Conservation (phyloP, 2,113 vertebrate genomes). For the Daboia siamensis region DNA sequence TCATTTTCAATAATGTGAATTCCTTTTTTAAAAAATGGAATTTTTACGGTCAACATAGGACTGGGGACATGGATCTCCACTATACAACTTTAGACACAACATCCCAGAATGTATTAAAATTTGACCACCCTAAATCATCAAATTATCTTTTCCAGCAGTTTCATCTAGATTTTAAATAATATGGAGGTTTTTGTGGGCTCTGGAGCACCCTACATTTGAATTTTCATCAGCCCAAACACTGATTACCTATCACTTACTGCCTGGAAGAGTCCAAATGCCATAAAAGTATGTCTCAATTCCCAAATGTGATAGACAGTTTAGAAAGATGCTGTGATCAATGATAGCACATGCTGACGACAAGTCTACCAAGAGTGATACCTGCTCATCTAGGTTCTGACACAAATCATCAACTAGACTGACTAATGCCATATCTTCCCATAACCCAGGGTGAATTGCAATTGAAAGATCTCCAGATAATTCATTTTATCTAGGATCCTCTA, state of each 20-base stretch:
- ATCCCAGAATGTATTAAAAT: not conserved
- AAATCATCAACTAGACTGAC: not conserved
- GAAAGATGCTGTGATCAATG: not conserved
- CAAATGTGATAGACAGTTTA: not conserved
- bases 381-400: not conserved
- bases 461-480: not conserved
- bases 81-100: not conserved
- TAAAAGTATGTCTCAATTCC: not conserved
- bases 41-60: not conserved
- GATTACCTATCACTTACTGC: not conserved
- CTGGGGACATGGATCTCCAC: not conserved
- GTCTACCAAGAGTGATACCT: not conserved
- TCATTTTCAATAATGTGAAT: slow-evolving; percentile 41
- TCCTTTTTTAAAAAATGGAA: not conserved
- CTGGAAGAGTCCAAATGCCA: not conserved
- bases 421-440: not conserved
- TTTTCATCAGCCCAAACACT: not conserved
- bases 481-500: not conserved
- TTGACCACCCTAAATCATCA: not conserved
- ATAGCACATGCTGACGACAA: not conserved
- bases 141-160: not conserved
- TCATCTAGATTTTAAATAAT: not conserved
- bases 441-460: not conserved
- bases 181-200: not conserved
- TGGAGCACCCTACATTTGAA: not conserved